Base-by-base conservation (phyloP, 1,140 invertebrate species). In the fruit fly (Drosophila melanogaster) region DNA sequence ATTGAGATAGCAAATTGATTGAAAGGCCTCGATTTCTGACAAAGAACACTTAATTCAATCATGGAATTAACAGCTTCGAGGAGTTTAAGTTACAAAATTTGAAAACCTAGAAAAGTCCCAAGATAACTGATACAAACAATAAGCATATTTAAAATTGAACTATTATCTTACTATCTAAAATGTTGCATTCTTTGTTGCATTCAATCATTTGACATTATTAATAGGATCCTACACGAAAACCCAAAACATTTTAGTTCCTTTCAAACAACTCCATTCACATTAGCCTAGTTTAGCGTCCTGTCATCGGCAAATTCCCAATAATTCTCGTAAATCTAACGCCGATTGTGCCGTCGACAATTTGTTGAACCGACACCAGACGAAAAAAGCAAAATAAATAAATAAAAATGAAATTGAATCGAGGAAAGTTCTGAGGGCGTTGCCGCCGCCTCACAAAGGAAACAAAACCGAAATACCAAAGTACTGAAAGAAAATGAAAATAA, bases 391-490 rank as follows among this genome's bases (percentile, higher is more conserved):
- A 4, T 22, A 47, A 46, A 19, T 38, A 66, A 24, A 49, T 40
- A 11, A 19, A 49, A 50, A 14, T n/a, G 26, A 44, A 37, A 50
- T 15, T 15, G 8, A 15, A 19, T 19, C 14, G 55, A 43, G 15
- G 26, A 19, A 69, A 70, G 24, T 57, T 70, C 67, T 35, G 67
- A 70, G 67, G 67, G 67, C 67, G 67, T 70, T 70, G 66, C 58
- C 61, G 69, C 51, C 56, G 11, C 26, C 38, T 37, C 24, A 46
- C 46, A 64, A 59, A 57, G 22, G 19, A 46, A 40, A 57, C 58
- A 72, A 51, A 79, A 57, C 40, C 41, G 17, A 66, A 61, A 6
- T 24, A 66, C 59, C 43, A 30, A 65, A 41, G 8, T 35, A 51
- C 47, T 65, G 60, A 65, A 65, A 65, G 53, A 60, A 56, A 59